These are phyloP conservation scores for Chrysomela aeneicollis DNA, from an alignment of 2,888 invertebrate species.

Conservation along the genomic window DNA sequence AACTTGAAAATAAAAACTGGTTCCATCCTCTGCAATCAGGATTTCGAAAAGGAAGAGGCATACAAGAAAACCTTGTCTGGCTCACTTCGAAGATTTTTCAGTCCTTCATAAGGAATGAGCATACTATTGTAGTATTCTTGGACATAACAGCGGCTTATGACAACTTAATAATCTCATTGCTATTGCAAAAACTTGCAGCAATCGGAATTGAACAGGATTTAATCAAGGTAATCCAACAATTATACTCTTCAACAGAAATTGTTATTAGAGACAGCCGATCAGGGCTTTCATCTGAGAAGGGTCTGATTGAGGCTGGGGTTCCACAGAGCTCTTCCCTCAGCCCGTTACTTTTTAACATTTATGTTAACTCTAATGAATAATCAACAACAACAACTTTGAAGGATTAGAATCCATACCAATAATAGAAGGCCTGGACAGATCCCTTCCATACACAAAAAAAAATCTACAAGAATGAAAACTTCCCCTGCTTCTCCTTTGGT, in stretches of 20 bases:
- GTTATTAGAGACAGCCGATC: neutral
- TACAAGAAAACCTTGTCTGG: conserved; percentile 1
- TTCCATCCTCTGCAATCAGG: too few relatives aligned
- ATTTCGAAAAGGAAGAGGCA: conserved; percentile 22
- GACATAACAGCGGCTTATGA: conserved; percentile 17
- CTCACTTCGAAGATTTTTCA: conserved; percentile 1
- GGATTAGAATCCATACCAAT: too few relatives aligned
- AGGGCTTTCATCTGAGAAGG: neutral
- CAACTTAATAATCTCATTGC: neutral
- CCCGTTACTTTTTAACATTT: neutral
- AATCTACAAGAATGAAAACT: neutral
- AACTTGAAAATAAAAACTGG: conserved; percentile 2
- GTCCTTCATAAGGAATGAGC: conserved; percentile 1
- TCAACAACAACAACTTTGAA: too few relatives aligned
- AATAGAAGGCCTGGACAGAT: neutral
- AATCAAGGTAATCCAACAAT: neutral
- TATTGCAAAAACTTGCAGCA: neutral
- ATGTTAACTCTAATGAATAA: neutral
- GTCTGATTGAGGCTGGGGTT: neutral
- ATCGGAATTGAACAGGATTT: neutral
- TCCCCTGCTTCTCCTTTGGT: neutral
- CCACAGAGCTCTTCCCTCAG: neutral
- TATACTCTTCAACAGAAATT: neutral
- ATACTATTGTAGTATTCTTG: conserved; percentile 1
- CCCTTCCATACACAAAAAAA: neutral